phyloP scores from a whole-genome alignment of 1,140 invertebrate genomes.

The Ganaspis sp. region DNA sequence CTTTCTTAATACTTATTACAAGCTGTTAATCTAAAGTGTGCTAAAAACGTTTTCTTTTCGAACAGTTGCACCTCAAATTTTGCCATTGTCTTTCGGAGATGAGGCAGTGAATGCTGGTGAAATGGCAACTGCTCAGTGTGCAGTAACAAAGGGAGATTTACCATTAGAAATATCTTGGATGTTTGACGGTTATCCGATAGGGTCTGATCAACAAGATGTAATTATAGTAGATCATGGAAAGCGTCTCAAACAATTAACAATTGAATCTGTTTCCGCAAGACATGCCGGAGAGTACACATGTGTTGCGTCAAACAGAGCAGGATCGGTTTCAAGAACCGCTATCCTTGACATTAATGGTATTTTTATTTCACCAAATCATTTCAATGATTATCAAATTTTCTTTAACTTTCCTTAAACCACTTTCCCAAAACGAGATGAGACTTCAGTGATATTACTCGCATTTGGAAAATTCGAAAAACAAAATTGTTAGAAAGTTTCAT shows the following conservation, averaged over 20 bases:
- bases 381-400: too few species aligned
- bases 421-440: neutral
- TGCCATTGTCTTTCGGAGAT: slow-evolving; percentile 76
- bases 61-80: slow-evolving; percentile 74
- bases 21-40: slow-evolving; percentile 53
- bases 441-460: too few species aligned
- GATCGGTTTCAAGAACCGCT: slow-evolving; percentile 80
- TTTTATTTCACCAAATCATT: neutral
- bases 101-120: slow-evolving; percentile 77
- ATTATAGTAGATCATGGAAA: slow-evolving; percentile 80
- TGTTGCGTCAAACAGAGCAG: slow-evolving; percentile 82
- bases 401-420: neutral
- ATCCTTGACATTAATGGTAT: slow-evolving; percentile 85
- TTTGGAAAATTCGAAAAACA: neutral
- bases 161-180: slow-evolving; percentile 81
- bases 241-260: slow-evolving; percentile 83
- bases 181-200: slow-evolving; percentile 77
- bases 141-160: slow-evolving; percentile 80
- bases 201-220: slow-evolving; percentile 77
- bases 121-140: slow-evolving; percentile 78
- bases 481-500: neutral
- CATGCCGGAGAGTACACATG: slow-evolving; percentile 87
- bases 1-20: too few species aligned
- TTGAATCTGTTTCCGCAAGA: slow-evolving; percentile 81
- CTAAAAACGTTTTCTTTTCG: slow-evolving; percentile 61